phyloP scores from a whole-genome alignment of 2,888 invertebrate species.

The Euzophera pinguis region DNA sequence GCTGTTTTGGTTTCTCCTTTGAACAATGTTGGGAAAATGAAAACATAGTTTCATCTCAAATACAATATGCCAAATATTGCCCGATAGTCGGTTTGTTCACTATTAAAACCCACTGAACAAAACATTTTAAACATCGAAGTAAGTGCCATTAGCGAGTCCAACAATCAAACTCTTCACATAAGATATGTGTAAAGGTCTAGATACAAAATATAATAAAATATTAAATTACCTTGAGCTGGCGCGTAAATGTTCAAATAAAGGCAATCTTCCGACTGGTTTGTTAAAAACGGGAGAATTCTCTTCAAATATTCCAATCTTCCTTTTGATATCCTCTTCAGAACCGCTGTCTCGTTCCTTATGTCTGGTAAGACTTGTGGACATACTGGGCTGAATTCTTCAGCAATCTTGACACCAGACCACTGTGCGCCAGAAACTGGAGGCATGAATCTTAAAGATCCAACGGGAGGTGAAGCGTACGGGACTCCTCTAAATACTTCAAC shows the following conservation, averaged over 20 bases:
- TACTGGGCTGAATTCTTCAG: conserved; percentile 92
- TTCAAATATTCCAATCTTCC: conserved; percentile 93
- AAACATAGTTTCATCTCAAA: too few relatives aligned
- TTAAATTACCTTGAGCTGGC: conserved; percentile 92
- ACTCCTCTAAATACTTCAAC: conserved; percentile 96
- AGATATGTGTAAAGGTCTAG: not conserved
- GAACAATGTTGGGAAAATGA: too few relatives aligned
- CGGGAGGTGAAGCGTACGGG: conserved; percentile 96
- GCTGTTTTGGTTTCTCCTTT: too few relatives aligned
- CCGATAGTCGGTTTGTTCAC: too few relatives aligned
- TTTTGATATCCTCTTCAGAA: conserved; percentile 90
- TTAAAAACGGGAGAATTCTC: conserved; percentile 91
- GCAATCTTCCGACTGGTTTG: conserved; percentile 97
- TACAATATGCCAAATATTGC: too few relatives aligned
- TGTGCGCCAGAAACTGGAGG: conserved; percentile 96
- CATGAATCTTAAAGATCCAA: conserved; percentile 95
- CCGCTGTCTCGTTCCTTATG: conserved; percentile 90
- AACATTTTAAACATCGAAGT: not conserved
- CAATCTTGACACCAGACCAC: conserved; percentile 94
- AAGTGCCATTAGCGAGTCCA: too few relatives aligned
- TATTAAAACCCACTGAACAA: too few relatives aligned
- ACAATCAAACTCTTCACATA: too few relatives aligned
- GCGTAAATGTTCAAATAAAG: conserved; percentile 98
- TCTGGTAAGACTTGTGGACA: conserved; percentile 95
- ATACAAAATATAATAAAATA: not conserved